phyloP scores from a whole-genome alignment of 2,888 invertebrate genomes.

The Idaea biselata region DNA sequence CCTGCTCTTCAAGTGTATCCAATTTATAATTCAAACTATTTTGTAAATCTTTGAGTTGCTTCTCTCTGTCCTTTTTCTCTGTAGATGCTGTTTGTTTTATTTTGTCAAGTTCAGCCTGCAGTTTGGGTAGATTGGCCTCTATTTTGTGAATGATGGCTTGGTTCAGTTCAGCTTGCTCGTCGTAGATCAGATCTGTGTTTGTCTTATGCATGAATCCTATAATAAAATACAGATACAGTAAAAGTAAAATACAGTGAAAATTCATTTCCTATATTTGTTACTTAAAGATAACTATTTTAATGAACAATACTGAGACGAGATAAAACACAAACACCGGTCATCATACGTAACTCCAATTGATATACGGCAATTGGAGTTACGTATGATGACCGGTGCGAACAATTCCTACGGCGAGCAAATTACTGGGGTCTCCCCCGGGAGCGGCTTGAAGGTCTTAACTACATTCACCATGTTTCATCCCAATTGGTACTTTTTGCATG shows the following conservation, averaged over 20 bases:
- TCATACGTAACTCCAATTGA: too few relatives aligned
- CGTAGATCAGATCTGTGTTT: constrained; percentile 59
- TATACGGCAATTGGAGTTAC: too few relatives aligned
- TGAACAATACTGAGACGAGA: too few relatives aligned
- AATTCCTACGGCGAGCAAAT: too few relatives aligned
- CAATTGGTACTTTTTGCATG: too few relatives aligned
- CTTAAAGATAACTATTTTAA: background rate
- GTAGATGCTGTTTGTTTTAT: constrained; percentile 38
- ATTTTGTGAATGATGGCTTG: constrained; percentile 62
- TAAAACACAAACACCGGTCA: too few relatives aligned
- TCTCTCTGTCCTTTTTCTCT: constrained; percentile 28
- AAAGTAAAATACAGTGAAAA: background rate
- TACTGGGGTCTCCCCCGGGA: too few relatives aligned
- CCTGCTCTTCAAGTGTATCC: constrained; percentile 58
- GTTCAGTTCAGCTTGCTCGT: constrained; percentile 69
- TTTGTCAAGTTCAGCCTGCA: constrained; percentile 52
- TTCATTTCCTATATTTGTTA: background rate
- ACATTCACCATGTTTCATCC: too few relatives aligned
- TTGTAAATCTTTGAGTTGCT: constrained; percentile 54
- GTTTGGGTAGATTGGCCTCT: constrained; percentile 55
- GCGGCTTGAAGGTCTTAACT: too few relatives aligned
- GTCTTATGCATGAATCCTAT: constrained; percentile 64
- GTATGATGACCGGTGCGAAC: too few relatives aligned
- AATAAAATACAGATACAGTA: constrained; percentile 19
- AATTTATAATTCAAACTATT: constrained; percentile 60